A percentile compares a stretch with the other conserved stretches of the same genome.
Conservation (phyloP, 2,888 invertebrate genomes). For the Philaethria dido region DNA sequence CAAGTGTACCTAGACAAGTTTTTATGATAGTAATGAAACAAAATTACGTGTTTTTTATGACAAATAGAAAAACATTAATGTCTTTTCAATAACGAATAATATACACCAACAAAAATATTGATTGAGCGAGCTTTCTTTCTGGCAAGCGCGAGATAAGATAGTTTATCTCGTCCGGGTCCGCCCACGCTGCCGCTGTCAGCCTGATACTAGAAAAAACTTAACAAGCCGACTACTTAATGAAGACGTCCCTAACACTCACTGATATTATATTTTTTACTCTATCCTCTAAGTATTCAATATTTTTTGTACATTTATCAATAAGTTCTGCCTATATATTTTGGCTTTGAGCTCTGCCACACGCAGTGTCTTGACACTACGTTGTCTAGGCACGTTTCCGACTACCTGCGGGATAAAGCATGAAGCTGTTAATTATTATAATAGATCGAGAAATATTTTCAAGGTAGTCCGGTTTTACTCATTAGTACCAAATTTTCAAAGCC, state of each 20-base stretch:
- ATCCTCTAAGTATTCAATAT: conserved; percentile 23
- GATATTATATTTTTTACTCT: conserved; percentile 40
- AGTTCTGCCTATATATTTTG: neutral
- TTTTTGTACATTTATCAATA: conserved; percentile 10
- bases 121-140: conserved; percentile 65
- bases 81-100: conserved; percentile 25
- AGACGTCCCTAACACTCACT: conserved; percentile 49
- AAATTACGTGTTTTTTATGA: neutral
- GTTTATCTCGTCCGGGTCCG: conserved; percentile 63
- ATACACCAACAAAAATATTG: conserved; percentile 58
- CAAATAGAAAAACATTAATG: neutral
- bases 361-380: too few species aligned
- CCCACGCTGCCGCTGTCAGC: conserved; percentile 56
- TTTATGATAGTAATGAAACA: conserved; percentile 10
- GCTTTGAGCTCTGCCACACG: too few species aligned
- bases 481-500: too few species aligned
- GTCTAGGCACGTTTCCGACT: too few species aligned
- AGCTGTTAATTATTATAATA: too few species aligned
- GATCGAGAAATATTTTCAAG: neutral
- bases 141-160: conserved; percentile 70
- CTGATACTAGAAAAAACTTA: conserved; percentile 52
- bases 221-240: conserved; percentile 48
- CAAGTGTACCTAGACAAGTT: conserved; percentile 24
- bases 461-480: neutral
- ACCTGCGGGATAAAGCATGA: too few species aligned